A percentile compares a stretch with the other conserved stretches of the same genome.
Conservation (phyloP, 2,797 vertebrate species). For the Benthosema pterotum region DNA sequence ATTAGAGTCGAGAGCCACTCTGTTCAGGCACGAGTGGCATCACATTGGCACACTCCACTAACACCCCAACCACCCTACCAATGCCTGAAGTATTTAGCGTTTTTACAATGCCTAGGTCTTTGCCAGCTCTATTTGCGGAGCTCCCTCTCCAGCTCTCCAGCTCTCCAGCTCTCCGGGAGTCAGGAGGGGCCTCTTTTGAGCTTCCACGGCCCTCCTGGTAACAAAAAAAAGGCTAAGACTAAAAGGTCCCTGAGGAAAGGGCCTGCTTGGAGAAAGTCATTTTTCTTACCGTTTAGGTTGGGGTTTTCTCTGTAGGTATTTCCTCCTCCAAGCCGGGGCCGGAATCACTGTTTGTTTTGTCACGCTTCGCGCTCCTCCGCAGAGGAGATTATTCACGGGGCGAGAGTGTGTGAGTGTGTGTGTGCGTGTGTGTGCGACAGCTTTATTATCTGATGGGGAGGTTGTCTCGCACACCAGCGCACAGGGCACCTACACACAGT, state of each 20-base stretch:
- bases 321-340: constrained; percentile 69
- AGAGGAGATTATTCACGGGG: constrained; percentile 60
- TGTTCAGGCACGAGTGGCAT: too few relatives aligned
- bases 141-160: constrained; percentile 41
- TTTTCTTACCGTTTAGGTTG: constrained; percentile 56
- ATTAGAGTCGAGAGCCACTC: neutral
- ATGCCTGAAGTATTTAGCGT: too few relatives aligned
- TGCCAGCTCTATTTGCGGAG: constrained; percentile 15
- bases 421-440: constrained; percentile 21
- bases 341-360: constrained; percentile 76
- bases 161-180: constrained; percentile 27
- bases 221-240: constrained; percentile 40
- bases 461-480: constrained; percentile 15
- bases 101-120: neutral
- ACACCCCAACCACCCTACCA: too few relatives aligned
- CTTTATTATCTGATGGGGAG: constrained; percentile 11
- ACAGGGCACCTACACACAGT: neutral
- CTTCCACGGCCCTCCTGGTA: constrained; percentile 48
- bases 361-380: constrained; percentile 57
- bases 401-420: constrained; percentile 21
- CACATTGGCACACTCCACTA: too few relatives aligned
- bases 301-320: constrained; percentile 78
- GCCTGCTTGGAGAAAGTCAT: constrained; percentile 47
- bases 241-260: constrained; percentile 70
- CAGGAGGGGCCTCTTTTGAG: constrained; percentile 44